Evolutionary conservation across 2,797 vertebrate genomes (phyloP), one percentile per base, ranked within the genome.

Genomic region (Schizothorax lantsangensis): DNA sequence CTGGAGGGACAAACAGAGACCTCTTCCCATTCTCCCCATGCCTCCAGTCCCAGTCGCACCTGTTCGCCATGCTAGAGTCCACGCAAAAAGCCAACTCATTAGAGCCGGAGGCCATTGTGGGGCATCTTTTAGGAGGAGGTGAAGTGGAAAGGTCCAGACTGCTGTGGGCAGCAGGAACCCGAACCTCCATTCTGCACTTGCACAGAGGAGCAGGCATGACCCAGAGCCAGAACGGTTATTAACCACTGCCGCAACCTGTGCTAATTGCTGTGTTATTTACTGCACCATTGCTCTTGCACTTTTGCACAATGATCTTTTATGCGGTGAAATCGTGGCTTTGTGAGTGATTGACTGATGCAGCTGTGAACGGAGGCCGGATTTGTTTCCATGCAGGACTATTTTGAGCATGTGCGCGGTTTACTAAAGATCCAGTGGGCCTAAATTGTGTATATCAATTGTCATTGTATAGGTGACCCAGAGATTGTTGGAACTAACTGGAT

Each of bases 11-110:
- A 85, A 83, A 88, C 85, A 72, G 81, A 85, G 52, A 74, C 78
- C 86, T 80, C 88, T 90, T 88, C 88, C 83, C 77, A 83, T 89
- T 88, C 89, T 86, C 89, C 91, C 86, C 88, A 91, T 86, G 87
- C 89, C 86, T 90, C 86, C 84, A 36, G 89, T 89, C 87, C 91
- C 88, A 11, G 79, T 83, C 90, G 91, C 95, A 95, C 94, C 94
- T 95, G 94, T 92, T 94, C 84, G 73, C 83, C 89, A 85, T 89
- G 87, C 89, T 91, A 62, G 92, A 91, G 81, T 80, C 36, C 47
- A 84, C 54, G 73, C 93, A 93, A 93, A 95, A 94, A 93, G 94
- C 89, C 90, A 91, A 92, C 93, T 93, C 92, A 92, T 92, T 93
- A 93, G 79, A 89, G 87, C n/a, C 87, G 84, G 87, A 40, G 78